Evolutionary conservation across 2,113 vertebrate genomes (phyloP).

Genomic region (Otus sunia): DNA sequence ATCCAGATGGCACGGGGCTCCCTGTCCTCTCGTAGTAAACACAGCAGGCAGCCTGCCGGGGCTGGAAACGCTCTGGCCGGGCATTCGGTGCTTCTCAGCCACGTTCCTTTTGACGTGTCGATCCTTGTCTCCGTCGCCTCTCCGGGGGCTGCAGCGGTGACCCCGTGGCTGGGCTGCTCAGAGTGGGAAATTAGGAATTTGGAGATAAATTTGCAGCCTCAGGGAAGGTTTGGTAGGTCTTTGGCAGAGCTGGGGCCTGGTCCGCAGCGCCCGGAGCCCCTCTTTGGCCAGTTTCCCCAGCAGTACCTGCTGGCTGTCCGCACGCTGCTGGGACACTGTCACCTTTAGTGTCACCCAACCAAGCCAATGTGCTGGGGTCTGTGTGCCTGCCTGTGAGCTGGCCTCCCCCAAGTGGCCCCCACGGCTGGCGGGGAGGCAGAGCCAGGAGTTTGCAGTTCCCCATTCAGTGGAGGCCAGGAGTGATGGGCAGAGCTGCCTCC

Average conservation of each 20-base stretch:
- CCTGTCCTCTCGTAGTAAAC: not conserved
- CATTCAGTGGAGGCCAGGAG: not conserved
- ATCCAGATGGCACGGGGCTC: not conserved
- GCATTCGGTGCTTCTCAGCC: not conserved
- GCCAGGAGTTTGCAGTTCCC: not conserved
- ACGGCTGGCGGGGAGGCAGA: accelerated
- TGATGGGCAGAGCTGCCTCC: not conserved
- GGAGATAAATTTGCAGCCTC: not conserved
- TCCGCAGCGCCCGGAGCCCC: not conserved
- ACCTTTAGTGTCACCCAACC: not conserved
- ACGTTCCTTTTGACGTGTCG: accelerated
- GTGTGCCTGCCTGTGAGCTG: accelerated
- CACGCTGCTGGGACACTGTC: not conserved
- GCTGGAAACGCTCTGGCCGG: not conserved
- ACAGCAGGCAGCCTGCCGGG: not conserved
- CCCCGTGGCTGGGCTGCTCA: not conserved
- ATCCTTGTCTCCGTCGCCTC: not conserved
- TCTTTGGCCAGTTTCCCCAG: not conserved
- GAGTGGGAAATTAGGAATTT: too few relatives aligned
- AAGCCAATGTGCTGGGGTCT: not conserved
- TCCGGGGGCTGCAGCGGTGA: not conserved
- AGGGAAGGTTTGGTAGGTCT: not conserved
- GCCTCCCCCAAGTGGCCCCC: not conserved
- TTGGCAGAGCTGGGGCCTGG: not conserved
- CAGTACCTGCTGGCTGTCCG: not conserved